Base-by-base conservation (phyloP, 35 echinoderm and acorn worm genomes). In the Lytechinus pictus region DNA sequence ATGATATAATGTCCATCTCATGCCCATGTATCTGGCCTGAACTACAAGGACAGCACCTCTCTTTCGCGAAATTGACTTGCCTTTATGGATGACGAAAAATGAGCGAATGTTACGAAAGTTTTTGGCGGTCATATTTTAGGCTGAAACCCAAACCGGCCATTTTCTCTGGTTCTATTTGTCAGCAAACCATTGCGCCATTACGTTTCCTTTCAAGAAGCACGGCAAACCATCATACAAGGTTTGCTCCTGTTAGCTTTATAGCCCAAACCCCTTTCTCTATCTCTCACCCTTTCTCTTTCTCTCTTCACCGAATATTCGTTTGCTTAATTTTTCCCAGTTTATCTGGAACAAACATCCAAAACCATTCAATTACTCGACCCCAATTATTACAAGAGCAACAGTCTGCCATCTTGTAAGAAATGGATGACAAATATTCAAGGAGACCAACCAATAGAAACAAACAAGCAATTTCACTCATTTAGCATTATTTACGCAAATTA, bases 241-340 rank as follows among this genome's bases (percentile, higher is more conserved):
- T 93, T 93, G 55, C 53, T 27, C 54, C 92, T 93, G 92, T 93
- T 93, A 93, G 92, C 92, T 53, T 93, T 93, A 33, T 54, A 33
- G 54, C 92, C 92, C 92, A 54, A 57, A 54, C 52, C 29, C 92
- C 53, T 27, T 27, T 57, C 54, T 10, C 54, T 93, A 52, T 90
- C 88, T 90, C 88, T 79, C 61, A 16, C 21, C 52, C 29, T 54
- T 27, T 27, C n/a, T 57, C 54, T 27, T 54, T 93, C 52, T 90
- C 88, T 90, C 27, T 93, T 4, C 92, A 2, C 54, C 92, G 9
- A 93, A 55, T 93, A 93, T 93, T 93, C 92, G 92, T 93, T 93
- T 93, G 92, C 92, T 93, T 57, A 55, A 93, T 93, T 93, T 93
- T 93, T 93, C 54, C 92, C 54, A 93, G 52, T 55, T 93, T 93